Evolutionary conservation across 2,797 vertebrate genomes (phyloP).

Genomic region (Psittacula derbiana): DNA sequence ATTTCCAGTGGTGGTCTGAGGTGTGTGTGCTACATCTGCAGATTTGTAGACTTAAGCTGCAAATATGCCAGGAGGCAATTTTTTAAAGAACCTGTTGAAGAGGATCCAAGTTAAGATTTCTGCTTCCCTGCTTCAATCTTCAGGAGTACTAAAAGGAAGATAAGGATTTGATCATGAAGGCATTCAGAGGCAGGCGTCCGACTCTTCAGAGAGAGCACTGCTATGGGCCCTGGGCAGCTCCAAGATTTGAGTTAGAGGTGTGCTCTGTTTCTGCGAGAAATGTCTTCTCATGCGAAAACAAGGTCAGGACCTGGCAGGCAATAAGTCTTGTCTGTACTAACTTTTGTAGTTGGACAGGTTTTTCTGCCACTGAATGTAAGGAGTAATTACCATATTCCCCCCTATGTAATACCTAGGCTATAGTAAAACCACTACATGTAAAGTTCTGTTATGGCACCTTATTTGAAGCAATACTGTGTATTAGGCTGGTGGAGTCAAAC

Average conservation of each 20-base stretch:
- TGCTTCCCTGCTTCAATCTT: neutral
- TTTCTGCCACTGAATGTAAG: constrained; percentile 7
- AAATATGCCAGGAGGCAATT: neutral
- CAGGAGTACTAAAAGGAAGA: neutral
- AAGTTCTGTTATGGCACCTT: neutral
- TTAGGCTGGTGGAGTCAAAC: neutral
- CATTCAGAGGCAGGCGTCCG: neutral
- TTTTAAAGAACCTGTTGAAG: neutral
- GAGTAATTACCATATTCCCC: neutral
- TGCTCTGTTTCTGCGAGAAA: neutral
- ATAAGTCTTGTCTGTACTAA: neutral
- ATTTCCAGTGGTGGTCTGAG: neutral
- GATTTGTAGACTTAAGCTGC: neutral
- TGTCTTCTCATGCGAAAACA: neutral
- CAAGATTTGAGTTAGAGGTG: neutral
- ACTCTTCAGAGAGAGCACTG: neutral
- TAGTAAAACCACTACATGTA: neutral
- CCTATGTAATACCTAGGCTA: neutral
- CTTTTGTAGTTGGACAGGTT: constrained; percentile 46
- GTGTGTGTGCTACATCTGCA: neutral
- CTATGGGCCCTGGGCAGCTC: neutral
- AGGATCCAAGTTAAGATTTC: neutral
- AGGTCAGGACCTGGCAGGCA: constrained; percentile 12
- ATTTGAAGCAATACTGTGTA: neutral
- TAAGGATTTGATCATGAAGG: neutral